Evolutionary conservation across 1,140 invertebrate genomes (phyloP), one percentile per base, ranked within the genome.

Genomic region (Gonioctena quinquepunctata): DNA sequence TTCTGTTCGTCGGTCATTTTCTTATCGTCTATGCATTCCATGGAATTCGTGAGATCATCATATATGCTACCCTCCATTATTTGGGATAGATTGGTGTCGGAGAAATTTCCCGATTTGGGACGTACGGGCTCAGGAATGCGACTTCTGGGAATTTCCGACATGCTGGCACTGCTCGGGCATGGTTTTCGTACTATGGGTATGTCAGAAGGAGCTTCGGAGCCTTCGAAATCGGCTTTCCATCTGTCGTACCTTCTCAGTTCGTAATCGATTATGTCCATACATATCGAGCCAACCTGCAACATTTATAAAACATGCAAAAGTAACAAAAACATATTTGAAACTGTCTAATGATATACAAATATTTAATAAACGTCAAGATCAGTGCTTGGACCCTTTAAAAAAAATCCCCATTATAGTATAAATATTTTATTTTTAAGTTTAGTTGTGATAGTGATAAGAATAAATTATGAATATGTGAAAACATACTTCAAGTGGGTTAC

Each of bases 231-330:
- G 70, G 93, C 92, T 76, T 93, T 92, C 95, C 96, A 98, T 69
- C 96, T 91, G 76, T 97, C 94, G 83, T 96, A 96, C 61, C 96
- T 89, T 78, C 91, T 90, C 26, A 99, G 85, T 85, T 99, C 97
- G 85, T 93, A 95, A 79, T 98, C 96, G 65, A 99, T 90, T 54
- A 99, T 93, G 84, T 97, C 95, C 91, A 99, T 96, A 80, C 94
- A 96, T 19, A 98, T 85, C 0, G 96, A 97, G 6, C 96, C 96
- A 83, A 96, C 94, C 91, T 95, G 82, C 66, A 85, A 86, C n/a
- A n/a, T n/a, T 74, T 81, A 85, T 72, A 86, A 48, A 8, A 52
- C 33, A 8, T 42, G 1, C 2, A 11, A 1, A 42, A 42, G 16
- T 11, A 42, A 42, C 33, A 42, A 42, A 42, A 42, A 42, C 8